Percentiles rank a stretch among this genome's conserved stretches.
These are phyloP conservation scores for Epiblema foenella DNA, from an alignment of 2,888 invertebrate genomes.

Conservation along the genomic window DNA sequence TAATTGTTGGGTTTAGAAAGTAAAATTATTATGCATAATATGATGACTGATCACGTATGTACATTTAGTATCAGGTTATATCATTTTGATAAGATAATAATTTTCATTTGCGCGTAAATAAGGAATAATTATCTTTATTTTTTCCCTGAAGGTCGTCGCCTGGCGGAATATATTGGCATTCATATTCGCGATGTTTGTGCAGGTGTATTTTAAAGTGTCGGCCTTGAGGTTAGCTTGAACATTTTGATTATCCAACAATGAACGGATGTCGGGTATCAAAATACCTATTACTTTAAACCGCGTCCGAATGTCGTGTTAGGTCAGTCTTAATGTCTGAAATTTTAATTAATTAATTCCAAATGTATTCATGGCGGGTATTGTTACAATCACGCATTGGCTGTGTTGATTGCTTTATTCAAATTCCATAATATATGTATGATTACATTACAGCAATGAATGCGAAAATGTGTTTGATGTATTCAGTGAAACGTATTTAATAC, in stretches of 20 bases:
- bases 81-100: constrained; percentile 36
- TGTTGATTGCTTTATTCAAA: constrained; percentile 21
- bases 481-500: background rate
- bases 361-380: constrained; percentile 35
- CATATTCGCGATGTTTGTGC: constrained; percentile 38
- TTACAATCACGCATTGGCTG: constrained; percentile 20
- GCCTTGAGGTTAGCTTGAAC: constrained; percentile 41
- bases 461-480: background rate
- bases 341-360: constrained; percentile 34
- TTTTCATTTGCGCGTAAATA: constrained; percentile 20
- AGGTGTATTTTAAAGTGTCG: constrained; percentile 43
- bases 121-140: constrained; percentile 28
- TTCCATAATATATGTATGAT: constrained; percentile 22
- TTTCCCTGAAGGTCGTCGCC: constrained; percentile 33
- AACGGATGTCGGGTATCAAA: background rate
- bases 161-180: constrained; percentile 37
- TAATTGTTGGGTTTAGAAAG: background rate
- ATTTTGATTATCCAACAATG: constrained; percentile 45
- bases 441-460: constrained; percentile 10
- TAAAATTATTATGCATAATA: background rate
- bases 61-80: constrained; percentile 16
- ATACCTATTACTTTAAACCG: background rate
- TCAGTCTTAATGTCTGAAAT: constrained; percentile 23
- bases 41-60: background rate
- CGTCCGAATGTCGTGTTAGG: constrained; percentile 17